Base-by-base conservation (phyloP, 2,888 invertebrate genomes). In the Eilema sororculum region DNA sequence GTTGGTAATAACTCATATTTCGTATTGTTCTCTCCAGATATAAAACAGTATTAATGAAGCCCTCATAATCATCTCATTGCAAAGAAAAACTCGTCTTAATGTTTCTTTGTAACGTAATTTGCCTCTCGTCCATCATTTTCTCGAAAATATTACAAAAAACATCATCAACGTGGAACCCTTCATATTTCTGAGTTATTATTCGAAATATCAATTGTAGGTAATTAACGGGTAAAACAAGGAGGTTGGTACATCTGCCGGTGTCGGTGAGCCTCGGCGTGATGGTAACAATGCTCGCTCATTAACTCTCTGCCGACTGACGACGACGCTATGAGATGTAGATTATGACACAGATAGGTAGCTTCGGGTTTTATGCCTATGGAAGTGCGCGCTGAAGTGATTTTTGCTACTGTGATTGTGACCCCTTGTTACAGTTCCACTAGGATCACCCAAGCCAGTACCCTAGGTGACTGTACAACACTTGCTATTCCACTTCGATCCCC, bases 241-340 rank as follows among this genome's bases (percentile, higher is more conserved):
- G 76, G 74, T 70, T 76, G 70, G 72, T 69, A 78, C 71, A 25
- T 78, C 78, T 78, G 73, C 70, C 74, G 76, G 76, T 77, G 70
- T 77, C 76, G 72, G 75, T 65, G 72, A 75, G 77, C 79, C 80
- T 74, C 78, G 74, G 75, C 81, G 80, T 72, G 79, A 78, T 81
- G 80, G 87, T 86, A 87, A 89, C 87, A 88, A 87, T 88, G 88
- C 86, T 89, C 85, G 87, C 86, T 90, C 89, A 89, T 90, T 90
- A 90, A 87, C 88, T 89, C 83, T 79, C 76, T 58, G 79, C 82
- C 84, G 79, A 83, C 85, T 82, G 84, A 78, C 81, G 81, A 77
- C 82, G 78, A 71, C 73, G 79, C 77, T 78, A 78, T 78, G 79
- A 75, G 67, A 75, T 74, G n/a, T 66, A 80, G 73, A 79, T 4